A percentile compares a stretch with the other conserved stretches of the same genome.
phyloP scores from a whole-genome alignment of 1,140 invertebrate species.

The Neoseiulus cucumeris region DNA sequence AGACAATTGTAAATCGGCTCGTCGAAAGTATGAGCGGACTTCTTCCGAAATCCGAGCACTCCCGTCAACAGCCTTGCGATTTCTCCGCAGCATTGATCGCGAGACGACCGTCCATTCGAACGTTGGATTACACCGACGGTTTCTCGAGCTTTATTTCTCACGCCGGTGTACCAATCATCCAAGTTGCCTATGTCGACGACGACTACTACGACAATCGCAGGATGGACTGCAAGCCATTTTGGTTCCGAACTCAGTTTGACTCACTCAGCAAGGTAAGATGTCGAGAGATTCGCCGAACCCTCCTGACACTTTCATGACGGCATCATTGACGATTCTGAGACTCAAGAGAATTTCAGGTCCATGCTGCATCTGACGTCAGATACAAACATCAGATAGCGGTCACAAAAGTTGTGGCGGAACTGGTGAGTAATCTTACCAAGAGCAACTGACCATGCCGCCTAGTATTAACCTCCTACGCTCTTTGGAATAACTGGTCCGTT shows the following conservation, averaged over 20 bases:
- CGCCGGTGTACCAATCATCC: conserved; percentile 23
- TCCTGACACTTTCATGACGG: neutral
- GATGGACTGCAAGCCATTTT: neutral
- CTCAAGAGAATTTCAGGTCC: neutral
- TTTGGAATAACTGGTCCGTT: too few species aligned
- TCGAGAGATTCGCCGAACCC: neutral
- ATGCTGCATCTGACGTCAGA: neutral
- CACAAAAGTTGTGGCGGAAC: neutral
- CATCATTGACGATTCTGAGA: neutral
- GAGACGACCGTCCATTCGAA: conserved; percentile 12
- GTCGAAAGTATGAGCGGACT: too few species aligned
- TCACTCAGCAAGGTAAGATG: neutral
- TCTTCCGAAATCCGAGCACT: too few species aligned
- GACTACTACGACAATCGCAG: neutral
- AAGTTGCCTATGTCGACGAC: conserved; percentile 13
- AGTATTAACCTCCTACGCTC: neutral
- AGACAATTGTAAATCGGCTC: too few species aligned
- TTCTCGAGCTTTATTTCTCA: conserved; percentile 21
- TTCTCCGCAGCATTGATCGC: neutral
- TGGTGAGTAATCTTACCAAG: neutral
- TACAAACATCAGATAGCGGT: neutral
- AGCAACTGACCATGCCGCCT: neutral
- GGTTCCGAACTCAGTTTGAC: conserved; percentile 8
- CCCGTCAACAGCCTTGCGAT: too few species aligned
- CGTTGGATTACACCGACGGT: conserved; percentile 21